These are phyloP conservation scores for Sprattus sprattus DNA, from an alignment of 2,113 vertebrate species.

Conservation along the genomic window DNA sequence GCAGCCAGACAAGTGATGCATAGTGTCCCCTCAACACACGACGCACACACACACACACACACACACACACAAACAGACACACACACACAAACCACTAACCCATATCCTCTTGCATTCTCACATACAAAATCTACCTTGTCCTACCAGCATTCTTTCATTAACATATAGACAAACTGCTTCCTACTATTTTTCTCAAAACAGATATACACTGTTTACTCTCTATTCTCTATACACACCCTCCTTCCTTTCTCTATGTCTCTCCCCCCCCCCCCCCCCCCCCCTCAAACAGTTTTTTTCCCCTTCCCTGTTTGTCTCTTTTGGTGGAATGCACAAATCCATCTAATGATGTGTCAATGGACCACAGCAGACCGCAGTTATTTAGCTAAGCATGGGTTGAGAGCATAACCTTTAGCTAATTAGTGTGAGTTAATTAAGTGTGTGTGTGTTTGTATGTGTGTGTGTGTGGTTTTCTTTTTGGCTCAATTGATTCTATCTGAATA, in stretches of 20 bases:
- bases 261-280: neutral
- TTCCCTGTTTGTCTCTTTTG: conserved; percentile 30
- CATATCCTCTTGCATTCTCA: neutral
- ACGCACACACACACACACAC: neutral
- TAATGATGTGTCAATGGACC: conserved; percentile 38
- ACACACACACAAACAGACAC: neutral
- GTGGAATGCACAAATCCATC: conserved; percentile 39
- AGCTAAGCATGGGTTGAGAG: conserved; percentile 9
- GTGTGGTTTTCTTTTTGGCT: neutral
- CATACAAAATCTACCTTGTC: too few relatives aligned
- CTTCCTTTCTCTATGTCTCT: neutral
- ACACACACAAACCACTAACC: neutral
- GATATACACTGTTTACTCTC: neutral
- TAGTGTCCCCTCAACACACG: neutral
- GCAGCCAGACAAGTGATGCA: too few relatives aligned
- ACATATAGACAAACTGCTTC: neutral
- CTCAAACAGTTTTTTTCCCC: neutral
- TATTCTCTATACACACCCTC: neutral
- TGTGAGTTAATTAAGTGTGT: neutral
- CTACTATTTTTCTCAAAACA: neutral
- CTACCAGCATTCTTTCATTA: neutral
- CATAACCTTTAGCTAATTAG: conserved; percentile 36
- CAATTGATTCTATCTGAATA: neutral
- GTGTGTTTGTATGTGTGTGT: conserved; percentile 24
- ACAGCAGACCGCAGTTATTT: neutral